These are phyloP conservation scores for Rhodinocichla rosea DNA, from an alignment of 2,113 vertebrate species.

Conservation along the genomic window DNA sequence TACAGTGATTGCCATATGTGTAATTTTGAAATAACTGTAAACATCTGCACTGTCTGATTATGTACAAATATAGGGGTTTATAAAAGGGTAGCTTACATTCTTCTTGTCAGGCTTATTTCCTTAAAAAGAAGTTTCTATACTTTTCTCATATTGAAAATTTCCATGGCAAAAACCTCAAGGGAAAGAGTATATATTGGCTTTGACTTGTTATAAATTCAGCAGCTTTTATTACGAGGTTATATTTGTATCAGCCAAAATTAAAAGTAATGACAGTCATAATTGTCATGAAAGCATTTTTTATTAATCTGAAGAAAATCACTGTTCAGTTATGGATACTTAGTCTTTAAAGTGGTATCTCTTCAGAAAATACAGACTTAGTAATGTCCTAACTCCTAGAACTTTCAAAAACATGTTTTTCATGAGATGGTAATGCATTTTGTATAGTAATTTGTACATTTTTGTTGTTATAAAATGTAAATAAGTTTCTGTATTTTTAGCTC, in stretches of 20 bases:
- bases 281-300: neutral
- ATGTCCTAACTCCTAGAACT: neutral
- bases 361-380: neutral
- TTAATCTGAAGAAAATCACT: neutral
- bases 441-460: conserved; percentile 15
- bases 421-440: conserved; percentile 6
- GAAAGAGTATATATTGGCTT: neutral
- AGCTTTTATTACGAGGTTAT: neutral
- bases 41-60: neutral
- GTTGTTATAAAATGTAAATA: conserved; percentile 44
- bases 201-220: neutral
- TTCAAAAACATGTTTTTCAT: neutral
- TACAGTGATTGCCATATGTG: neutral
- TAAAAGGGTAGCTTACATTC: neutral
- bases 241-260: conserved; percentile 17
- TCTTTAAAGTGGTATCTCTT: neutral
- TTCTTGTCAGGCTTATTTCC: neutral
- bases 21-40: neutral
- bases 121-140: neutral
- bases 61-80: neutral
- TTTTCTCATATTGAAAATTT: neutral
- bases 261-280: neutral
- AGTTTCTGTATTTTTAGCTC: conserved; percentile 14
- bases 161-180: neutral
- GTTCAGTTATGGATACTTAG: neutral